phyloP scores from a whole-genome alignment of 2,797 vertebrate genomes.

The Glossophaga mutica region DNA sequence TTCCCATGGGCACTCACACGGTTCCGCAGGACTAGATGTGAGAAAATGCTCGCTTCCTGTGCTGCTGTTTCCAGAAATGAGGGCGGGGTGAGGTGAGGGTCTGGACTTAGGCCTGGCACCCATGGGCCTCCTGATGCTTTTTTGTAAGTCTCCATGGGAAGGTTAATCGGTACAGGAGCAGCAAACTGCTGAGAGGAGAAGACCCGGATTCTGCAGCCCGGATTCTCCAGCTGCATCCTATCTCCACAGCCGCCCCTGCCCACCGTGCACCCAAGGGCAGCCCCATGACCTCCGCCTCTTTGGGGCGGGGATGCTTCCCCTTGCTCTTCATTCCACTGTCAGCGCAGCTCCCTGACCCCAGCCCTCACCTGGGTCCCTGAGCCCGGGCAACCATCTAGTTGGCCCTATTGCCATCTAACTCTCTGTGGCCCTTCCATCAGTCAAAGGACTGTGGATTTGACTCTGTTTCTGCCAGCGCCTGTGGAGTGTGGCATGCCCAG shows the following conservation, averaged over 20 bases:
- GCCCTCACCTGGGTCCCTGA: neutral
- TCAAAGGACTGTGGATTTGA: neutral
- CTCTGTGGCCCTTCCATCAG: rapidly evolving
- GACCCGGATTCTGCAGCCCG: neutral
- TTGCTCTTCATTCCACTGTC: neutral
- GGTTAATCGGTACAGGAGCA: rapidly evolving
- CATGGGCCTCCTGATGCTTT: neutral
- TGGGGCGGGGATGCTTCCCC: rapidly evolving
- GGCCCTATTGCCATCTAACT: rapidly evolving
- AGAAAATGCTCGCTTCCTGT: rapidly evolving
- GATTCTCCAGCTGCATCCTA: neutral
- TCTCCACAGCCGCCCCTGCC: neutral
- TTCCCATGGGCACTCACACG: rapidly evolving
- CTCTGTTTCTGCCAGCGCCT: neutral
- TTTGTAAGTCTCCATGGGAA: neutral
- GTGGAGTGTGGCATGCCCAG: rapidly evolving
- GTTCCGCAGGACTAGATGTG: rapidly evolving
- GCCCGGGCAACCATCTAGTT: rapidly evolving
- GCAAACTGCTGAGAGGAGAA: neutral
- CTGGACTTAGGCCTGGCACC: neutral
- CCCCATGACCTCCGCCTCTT: neutral
- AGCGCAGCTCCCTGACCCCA: neutral
- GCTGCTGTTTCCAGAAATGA: neutral
- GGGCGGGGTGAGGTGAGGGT: rapidly evolving
- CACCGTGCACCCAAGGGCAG: rapidly evolving